Evolutionary conservation across 2,113 vertebrate species (phyloP), one percentile per base, ranked within the genome.

Genomic region (Uropsilus gracilis): DNA sequence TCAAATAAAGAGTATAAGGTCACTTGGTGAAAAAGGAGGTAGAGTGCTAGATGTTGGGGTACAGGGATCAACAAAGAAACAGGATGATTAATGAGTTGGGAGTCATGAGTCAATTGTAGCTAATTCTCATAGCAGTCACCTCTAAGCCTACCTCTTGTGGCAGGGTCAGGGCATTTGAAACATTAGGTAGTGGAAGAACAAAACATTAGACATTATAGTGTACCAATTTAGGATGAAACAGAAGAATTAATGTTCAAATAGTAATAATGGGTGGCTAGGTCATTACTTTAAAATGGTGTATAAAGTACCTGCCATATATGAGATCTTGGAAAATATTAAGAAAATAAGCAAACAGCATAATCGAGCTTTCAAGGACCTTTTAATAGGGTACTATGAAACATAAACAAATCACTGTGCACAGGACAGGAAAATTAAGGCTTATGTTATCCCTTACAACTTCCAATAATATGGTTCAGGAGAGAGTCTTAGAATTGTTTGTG

Each of bases 231-330:
- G 0, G 17, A 12, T 73, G 6, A 7, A 61, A 95, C 55, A 9
- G 3, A 78, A 78, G 68, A 50, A 5, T 0, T 48, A 64, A 30
- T 48, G 2, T 30, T 42, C 26, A 90, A 32, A 11, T 8, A 77
- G 13, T 14, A 61, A 48, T 1, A n/a, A 37, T 57, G 5, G 28
- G n/a, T 42, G n/a, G 6, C 22, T 86, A 55, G 12, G 26, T 39
- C n/a, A 42, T 83, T 64, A 57, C 48, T 89, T 78, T n/a, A 78
- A 77, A 82, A 89, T 68, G 10, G 30, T 26, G 73, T 93, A 73
- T n/a, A 48, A 82, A 82, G 12, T 8, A 0, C 6, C 18, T 77
- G 34, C 8, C 55, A 28, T 26, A 20, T 55, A 8, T 39, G n/a
- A 83, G 8, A 78, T 5, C 37, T 63, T 61, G 16, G 44, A 72